Percentiles rank a stretch among this genome's conserved stretches.
Evolutionary conservation across 2,888 invertebrate genomes (phyloP).

Genomic region (Drosophila ezoana): DNA sequence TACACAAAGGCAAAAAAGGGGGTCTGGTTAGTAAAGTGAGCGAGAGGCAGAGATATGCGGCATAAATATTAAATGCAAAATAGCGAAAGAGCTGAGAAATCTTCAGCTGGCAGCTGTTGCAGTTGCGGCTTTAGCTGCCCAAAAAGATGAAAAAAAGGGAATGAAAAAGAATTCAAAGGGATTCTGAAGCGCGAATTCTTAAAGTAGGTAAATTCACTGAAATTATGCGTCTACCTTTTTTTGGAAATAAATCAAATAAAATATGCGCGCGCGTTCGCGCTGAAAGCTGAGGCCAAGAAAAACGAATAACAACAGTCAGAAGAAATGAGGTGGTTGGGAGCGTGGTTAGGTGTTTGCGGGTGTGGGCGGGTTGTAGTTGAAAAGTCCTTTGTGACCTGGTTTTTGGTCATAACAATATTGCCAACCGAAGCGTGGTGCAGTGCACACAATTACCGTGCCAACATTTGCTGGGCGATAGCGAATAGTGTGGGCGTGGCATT

Average conservation of each 20-base stretch:
- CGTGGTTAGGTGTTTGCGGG: conserved; percentile 7
- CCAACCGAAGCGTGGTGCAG: conserved; percentile 72
- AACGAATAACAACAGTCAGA: conserved; percentile 51
- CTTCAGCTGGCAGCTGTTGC: conserved; percentile 50
- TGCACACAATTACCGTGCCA: conserved; percentile 80
- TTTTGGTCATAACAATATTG: conserved; percentile 80
- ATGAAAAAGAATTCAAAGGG: conserved; percentile 7
- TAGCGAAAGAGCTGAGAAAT: conserved; percentile 64
- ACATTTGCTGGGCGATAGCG: conserved; percentile 63
- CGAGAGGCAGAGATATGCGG: conserved; percentile 42
- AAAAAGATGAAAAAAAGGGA: conserved; percentile 1
- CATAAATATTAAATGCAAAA: conserved; percentile 80
- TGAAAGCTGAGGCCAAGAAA: conserved; percentile 69
- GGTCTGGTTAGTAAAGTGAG: conserved; percentile 8
- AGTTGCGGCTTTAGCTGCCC: conserved; percentile 9
- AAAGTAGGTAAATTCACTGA: conserved; percentile 64
- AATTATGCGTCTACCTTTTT: conserved; percentile 66
- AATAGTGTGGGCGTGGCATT: conserved; percentile 58
- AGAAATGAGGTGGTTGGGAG: conserved; percentile 4
- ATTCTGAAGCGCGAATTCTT: conserved; percentile 46
- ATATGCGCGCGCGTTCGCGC: conserved; percentile 80
- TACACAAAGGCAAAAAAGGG: conserved; percentile 32
- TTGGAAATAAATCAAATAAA: conserved; percentile 81
- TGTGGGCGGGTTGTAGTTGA: conserved; percentile 16
- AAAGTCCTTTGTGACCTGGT: conserved; percentile 81